These are phyloP conservation scores for Tadarida brasiliensis DNA, from an alignment of 2,797 vertebrate species.

Conservation along the genomic window DNA sequence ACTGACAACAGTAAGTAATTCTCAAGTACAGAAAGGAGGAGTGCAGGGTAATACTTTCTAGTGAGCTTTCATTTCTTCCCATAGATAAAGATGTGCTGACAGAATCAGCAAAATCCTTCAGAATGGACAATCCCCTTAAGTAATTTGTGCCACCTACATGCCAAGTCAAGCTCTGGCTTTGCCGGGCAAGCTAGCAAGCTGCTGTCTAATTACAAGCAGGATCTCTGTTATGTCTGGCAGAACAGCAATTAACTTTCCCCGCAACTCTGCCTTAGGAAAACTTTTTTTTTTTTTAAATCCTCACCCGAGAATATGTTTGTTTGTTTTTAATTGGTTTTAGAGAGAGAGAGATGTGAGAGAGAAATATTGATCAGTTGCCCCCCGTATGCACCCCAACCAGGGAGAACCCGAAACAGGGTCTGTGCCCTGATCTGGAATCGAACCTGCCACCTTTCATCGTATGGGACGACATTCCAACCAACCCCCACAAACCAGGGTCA, in stretches of 20 bases:
- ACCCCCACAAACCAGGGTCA: background rate
- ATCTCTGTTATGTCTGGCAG: fast-evolving
- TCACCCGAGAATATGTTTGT: background rate
- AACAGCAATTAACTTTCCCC: background rate
- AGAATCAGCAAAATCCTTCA: background rate
- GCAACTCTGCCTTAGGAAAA: background rate
- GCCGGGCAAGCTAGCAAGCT: background rate
- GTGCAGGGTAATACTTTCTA: background rate
- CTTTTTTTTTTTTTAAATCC: too few species aligned
- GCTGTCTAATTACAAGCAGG: background rate
- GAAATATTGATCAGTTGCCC: background rate
- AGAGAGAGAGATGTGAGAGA: background rate
- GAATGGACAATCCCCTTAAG: background rate
- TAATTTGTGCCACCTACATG: slow-evolving; percentile 10
- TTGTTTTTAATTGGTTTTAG: background rate
- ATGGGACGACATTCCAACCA: too few species aligned
- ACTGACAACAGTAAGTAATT: background rate
- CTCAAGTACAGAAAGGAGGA: background rate
- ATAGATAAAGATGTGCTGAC: background rate
- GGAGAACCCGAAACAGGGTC: too few species aligned
- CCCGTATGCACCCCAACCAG: too few species aligned
- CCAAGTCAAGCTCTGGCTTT: background rate
- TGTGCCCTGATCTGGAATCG: too few species aligned
- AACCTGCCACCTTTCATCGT: too few species aligned
- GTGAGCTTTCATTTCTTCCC: slow-evolving; percentile 3